phyloP scores from a whole-genome alignment of 2,113 vertebrate genomes.

The Equus przewalskii region DNA sequence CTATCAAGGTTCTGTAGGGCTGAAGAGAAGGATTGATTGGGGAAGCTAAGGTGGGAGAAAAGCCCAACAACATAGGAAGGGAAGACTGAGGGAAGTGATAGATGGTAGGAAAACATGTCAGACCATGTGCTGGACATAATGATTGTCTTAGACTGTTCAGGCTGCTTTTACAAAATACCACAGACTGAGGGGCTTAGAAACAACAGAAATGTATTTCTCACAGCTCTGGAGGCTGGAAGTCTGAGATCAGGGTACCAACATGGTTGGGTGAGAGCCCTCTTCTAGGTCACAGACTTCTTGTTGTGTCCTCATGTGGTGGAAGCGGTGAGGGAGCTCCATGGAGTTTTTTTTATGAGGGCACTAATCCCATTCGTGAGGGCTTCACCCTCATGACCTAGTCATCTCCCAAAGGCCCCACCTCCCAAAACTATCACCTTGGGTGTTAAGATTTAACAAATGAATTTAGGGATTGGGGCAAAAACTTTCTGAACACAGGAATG shows the following conservation, averaged over 20 bases:
- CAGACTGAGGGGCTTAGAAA: neutral
- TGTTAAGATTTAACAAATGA: neutral
- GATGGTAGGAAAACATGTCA: neutral
- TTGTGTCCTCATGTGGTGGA: neutral
- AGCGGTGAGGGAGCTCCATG: neutral
- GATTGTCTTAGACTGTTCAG: neutral
- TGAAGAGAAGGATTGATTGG: neutral
- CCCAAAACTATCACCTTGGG: neutral
- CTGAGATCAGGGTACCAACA: neutral
- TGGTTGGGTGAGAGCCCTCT: neutral
- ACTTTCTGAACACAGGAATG: neutral
- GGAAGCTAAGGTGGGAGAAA: neutral
- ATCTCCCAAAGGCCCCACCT: neutral
- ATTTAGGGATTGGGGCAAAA: neutral
- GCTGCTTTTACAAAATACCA: neutral
- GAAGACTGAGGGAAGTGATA: neutral
- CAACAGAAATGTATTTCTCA: neutral
- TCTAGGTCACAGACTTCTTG: neutral
- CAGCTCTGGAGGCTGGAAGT: neutral
- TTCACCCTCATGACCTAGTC: neutral
- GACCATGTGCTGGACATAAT: neutral
- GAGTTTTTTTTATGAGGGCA: neutral
- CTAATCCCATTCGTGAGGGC: neutral
- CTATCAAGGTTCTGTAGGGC: neutral
- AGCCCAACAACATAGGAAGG: neutral